Conservation (phyloP, 2,113 vertebrate genomes). For the Acrocephalus kingi region DNA sequence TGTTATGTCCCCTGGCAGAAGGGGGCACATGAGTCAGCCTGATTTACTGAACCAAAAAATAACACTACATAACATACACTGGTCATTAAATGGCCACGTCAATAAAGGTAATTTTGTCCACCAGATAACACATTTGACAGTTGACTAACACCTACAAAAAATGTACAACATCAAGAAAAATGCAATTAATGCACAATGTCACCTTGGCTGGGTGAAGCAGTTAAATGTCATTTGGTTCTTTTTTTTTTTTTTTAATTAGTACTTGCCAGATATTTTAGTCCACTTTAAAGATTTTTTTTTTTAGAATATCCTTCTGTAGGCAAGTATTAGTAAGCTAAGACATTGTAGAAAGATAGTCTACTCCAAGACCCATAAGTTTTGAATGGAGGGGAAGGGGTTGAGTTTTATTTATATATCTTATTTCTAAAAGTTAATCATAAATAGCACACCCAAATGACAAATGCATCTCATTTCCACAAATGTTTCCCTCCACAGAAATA, state of each 20-base stretch:
- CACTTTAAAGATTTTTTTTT: not conserved
- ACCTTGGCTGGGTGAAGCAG: not conserved
- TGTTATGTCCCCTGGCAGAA: not conserved
- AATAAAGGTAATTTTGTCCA: not conserved
- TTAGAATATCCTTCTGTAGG: not conserved
- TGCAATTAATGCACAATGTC: not conserved
- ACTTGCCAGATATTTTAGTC: not conserved
- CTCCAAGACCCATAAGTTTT: not conserved
- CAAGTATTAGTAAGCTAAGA: not conserved
- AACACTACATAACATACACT: not conserved
- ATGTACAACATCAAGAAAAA: not conserved
- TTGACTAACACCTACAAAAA: not conserved
- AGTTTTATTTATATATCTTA: not conserved
- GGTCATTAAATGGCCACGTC: not conserved
- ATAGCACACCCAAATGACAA: not conserved
- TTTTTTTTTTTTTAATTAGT: not conserved
- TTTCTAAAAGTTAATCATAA: not conserved
- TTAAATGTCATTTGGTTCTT: not conserved
- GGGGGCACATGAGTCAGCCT: not conserved
- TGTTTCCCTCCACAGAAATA: not conserved
- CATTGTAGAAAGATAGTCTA: not conserved
- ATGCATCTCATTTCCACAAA: not conserved
- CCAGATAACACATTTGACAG: not conserved
- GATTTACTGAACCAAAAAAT: not conserved
- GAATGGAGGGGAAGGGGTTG: rapidly evolving